Base-by-base conservation (phyloP, 2,113 vertebrate genomes). In the Corythornis madagascariensis region DNA sequence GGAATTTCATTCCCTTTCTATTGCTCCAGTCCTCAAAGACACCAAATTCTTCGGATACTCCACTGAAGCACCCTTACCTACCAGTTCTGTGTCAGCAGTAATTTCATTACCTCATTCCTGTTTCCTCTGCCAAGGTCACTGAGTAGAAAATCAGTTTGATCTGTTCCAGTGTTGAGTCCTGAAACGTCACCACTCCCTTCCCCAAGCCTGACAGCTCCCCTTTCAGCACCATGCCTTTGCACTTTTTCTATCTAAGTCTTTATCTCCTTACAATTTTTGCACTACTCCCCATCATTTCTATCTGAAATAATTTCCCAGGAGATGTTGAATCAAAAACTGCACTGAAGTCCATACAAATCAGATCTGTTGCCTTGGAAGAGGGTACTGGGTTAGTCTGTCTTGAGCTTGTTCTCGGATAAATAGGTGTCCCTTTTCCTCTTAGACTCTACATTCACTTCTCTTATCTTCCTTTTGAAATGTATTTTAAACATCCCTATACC, bases 201-300 rank as follows among this genome's bases (percentile, higher is more conserved):
- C 43, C 38, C 69, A 35, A 16, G 15, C 45, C 40, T 2, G 0
- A 16, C 19, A 65, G 40, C 45, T 67, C 24, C 71, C 57, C 26
- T 76, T 79, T n/a, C 90, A 85, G 40, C 59, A 31, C n/a, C 52
- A 17, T 1, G 3, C 3, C 0, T 43, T 26, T 53, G 31, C 42
- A 22, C 4, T 84, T 75, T 73, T 77, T 25, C 72, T 16, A 55
- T 9, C 50, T 53, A 61, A 83, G 9, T 38, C 64, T 73, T 88
- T 25, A 83, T 16, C 47, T 77, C 60, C 75, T 77, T 48, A 42
- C 72, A 70, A 5, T 83, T 86, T 72, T 45, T 74, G 18, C 65
- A 70, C 21, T 86, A 88, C 92, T 93, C 67, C n/a, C 24, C 60
- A 35, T 92, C 59, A 76, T 93, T 89, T 57, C 79, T 83, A 83